Conservation (phyloP, 2,888 invertebrate species). For the Agrochola circellaris region DNA sequence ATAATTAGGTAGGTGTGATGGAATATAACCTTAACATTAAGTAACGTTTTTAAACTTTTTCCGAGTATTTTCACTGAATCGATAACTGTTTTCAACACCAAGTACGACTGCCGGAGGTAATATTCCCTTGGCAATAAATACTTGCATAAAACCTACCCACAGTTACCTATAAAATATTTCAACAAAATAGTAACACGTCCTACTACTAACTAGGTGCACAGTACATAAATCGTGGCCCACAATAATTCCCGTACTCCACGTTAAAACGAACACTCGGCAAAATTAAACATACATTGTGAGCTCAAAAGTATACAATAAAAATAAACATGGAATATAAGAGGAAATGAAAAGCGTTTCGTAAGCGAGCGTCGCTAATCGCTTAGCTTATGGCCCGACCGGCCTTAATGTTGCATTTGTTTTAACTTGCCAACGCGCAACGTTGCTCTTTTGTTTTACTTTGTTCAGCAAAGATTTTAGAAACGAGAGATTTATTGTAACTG, state of each 20-base stretch:
- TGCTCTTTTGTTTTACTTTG: slow-evolving; percentile 48
- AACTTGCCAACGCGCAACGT: slow-evolving; percentile 34
- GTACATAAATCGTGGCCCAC: slow-evolving; percentile 17
- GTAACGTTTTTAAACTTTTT: neutral
- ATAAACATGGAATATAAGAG: slow-evolving; percentile 61
- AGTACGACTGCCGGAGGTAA: no score
- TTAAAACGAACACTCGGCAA: slow-evolving; percentile 53
- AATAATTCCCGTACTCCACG: slow-evolving; percentile 29
- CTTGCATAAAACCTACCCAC: neutral
- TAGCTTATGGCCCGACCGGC: slow-evolving; percentile 56
- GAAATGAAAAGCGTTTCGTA: slow-evolving; percentile 64
- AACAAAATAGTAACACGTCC: slow-evolving; percentile 16
- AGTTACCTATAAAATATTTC: slow-evolving; percentile 18
- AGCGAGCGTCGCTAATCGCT: slow-evolving; percentile 61
- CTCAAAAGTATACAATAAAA: slow-evolving; percentile 61
- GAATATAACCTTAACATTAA: neutral
- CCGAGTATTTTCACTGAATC: neutral
- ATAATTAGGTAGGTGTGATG: neutral
- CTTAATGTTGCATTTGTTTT: slow-evolving; percentile 57
- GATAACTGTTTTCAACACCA: neutral
- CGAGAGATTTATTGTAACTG: slow-evolving; percentile 39
- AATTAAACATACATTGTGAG: slow-evolving; percentile 61
- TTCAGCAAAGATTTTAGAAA: slow-evolving; percentile 39
- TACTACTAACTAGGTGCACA: slow-evolving; percentile 10
- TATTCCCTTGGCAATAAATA: neutral